Conservation (phyloP, 2,888 invertebrate species). For the Halictus ligatus region DNA sequence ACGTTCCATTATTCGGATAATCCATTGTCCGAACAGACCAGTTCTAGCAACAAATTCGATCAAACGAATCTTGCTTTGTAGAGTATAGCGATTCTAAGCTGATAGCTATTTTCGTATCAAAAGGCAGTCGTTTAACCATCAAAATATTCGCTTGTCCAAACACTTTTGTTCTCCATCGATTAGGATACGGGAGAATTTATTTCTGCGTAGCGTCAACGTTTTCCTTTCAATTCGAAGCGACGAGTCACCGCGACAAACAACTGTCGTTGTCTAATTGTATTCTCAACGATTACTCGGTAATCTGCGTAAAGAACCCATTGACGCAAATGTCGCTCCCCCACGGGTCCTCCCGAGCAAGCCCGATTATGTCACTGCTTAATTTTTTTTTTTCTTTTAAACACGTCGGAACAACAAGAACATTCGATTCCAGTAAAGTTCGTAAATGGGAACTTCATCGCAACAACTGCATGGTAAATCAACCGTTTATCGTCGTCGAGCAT, state of each 20-base stretch:
- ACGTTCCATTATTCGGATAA: background rate
- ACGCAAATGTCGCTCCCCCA: slow-evolving; percentile 31
- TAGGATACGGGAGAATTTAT: background rate
- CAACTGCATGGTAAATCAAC: slow-evolving; percentile 68
- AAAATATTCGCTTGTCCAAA: background rate
- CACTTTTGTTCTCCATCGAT: background rate
- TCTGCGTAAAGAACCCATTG: slow-evolving; percentile 30
- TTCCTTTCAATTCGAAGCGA: slow-evolving; percentile 6
- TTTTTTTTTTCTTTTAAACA: background rate
- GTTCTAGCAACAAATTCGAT: background rate
- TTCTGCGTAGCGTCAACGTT: background rate
- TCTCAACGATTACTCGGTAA: slow-evolving; percentile 33
- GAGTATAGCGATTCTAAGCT: too few relatives aligned
- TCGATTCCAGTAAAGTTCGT: slow-evolving; percentile 40
- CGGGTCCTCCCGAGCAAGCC: background rate
- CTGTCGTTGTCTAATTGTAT: slow-evolving; percentile 28
- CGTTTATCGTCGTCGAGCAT: slow-evolving; percentile 68
- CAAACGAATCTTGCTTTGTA: too few relatives aligned
- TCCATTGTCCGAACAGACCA: background rate
- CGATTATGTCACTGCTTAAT: background rate
- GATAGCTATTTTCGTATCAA: too few relatives aligned
- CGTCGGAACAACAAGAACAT: background rate
- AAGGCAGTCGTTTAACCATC: too few relatives aligned
- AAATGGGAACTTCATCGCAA: slow-evolving; percentile 56
- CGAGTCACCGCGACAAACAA: slow-evolving; percentile 23